A percentile compares a stretch with the other conserved stretches of the same genome.
These are phyloP conservation scores for Balaeniceps rex DNA, from an alignment of 2,113 vertebrate genomes.

Conservation along the genomic window DNA sequence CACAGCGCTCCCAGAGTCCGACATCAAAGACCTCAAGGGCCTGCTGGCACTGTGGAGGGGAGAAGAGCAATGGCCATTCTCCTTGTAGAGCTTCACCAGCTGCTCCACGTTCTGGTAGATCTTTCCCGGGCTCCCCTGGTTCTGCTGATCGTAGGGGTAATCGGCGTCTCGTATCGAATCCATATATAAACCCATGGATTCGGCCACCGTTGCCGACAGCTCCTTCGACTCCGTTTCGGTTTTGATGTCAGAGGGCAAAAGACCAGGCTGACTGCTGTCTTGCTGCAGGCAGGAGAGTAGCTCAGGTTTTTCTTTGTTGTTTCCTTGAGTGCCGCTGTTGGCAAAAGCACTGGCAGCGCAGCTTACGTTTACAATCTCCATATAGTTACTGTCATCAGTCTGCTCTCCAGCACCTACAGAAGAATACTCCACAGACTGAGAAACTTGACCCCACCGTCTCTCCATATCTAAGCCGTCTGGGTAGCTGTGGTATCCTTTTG, in stretches of 20 bases:
- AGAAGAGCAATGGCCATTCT: constrained; percentile 75
- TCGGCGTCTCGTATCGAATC: constrained; percentile 91
- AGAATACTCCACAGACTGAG: constrained; percentile 80
- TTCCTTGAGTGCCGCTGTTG: constrained; percentile 79
- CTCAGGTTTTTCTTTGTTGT: constrained; percentile 83
- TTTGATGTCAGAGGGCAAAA: constrained; percentile 84
- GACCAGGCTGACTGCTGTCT: constrained; percentile 79
- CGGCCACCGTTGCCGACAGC: constrained; percentile 93
- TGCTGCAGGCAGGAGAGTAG: constrained; percentile 80
- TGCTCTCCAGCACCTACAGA: constrained; percentile 74
- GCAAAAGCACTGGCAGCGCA: constrained; percentile 76
- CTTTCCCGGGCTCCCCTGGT: constrained; percentile 83
- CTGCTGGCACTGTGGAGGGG: constrained; percentile 60
- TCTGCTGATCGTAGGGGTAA: constrained; percentile 86
- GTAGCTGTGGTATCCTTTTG: constrained; percentile 96
- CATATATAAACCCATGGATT: constrained; percentile 99
- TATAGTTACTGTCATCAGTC: constrained; percentile 81
- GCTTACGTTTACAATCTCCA: constrained; percentile 89
- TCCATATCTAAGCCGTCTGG: constrained; percentile 89
- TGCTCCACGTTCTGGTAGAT: constrained; percentile 84
- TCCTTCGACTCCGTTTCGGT: constrained; percentile 93
- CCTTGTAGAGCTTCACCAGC: constrained; percentile 79
- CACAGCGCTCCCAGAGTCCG: constrained; percentile 71
- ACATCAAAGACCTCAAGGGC: constrained; percentile 71
- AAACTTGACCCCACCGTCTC: constrained; percentile 89